Conservation (phyloP, 2,797 vertebrate species). For the Xiphophorus birchmanni region DNA sequence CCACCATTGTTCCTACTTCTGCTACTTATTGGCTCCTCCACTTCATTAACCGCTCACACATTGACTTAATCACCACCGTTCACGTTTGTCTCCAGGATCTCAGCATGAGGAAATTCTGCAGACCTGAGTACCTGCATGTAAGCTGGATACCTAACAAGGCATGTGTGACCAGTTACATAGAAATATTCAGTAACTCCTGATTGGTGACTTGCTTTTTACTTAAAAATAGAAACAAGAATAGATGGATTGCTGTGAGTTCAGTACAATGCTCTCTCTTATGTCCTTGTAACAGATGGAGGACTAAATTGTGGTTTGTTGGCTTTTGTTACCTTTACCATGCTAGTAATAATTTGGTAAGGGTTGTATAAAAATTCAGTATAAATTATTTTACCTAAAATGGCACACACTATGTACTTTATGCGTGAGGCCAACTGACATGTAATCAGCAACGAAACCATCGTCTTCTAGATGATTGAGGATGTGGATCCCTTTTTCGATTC, state of each 20-base stretch:
- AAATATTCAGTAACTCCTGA: slow-evolving; percentile 21
- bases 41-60: slow-evolving; percentile 63
- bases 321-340: neutral
- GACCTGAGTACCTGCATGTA: slow-evolving; percentile 38
- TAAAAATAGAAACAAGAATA: slow-evolving; percentile 12
- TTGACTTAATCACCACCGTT: slow-evolving; percentile 42
- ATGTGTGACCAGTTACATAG: slow-evolving; percentile 18
- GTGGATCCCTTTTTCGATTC: neutral
- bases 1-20: slow-evolving; percentile 89
- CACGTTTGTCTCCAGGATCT: slow-evolving; percentile 23
- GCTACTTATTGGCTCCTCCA: slow-evolving; percentile 64
- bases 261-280: neutral
- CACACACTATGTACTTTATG: neutral
- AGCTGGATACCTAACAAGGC: slow-evolving; percentile 37
- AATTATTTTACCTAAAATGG: neutral
- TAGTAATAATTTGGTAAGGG: neutral
- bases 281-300: neutral
- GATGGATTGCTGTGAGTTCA: neutral
- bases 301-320: neutral
- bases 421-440: neutral
- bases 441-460: neutral
- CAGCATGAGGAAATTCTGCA: slow-evolving; percentile 35
- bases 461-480: neutral
- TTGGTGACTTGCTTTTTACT: slow-evolving; percentile 1
- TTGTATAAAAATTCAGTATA: neutral